Evolutionary conservation across 92 coral and sea anemone species (phyloP).

Genomic region (Epizoanthus illoricatus): DNA sequence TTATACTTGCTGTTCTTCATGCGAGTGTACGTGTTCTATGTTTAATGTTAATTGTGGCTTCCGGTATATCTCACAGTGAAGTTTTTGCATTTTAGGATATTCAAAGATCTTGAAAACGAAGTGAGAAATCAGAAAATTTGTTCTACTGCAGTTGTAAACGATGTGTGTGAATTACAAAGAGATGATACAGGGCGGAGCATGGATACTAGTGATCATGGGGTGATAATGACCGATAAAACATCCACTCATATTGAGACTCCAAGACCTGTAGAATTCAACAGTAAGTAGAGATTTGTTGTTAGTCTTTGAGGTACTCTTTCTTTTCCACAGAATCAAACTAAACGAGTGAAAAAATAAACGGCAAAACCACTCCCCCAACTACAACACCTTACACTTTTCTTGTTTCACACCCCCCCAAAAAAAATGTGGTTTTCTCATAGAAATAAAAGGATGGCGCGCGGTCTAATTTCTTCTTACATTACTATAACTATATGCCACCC

Average conservation of each 20-base stretch:
- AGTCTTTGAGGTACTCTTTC: background rate
- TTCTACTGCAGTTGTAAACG: background rate
- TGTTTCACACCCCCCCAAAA: too few relatives aligned
- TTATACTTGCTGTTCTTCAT: too few relatives aligned
- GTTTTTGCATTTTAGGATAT: constrained; percentile 39
- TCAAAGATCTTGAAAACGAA: constrained; percentile 43
- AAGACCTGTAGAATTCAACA: background rate
- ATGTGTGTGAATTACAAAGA: background rate
- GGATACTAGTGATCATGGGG: background rate
- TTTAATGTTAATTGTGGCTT: background rate
- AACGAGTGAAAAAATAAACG: background rate
- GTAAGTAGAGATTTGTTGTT: constrained; percentile 5
- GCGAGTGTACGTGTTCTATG: too few relatives aligned
- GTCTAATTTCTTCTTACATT: too few relatives aligned
- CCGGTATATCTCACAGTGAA: background rate
- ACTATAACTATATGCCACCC: too few relatives aligned
- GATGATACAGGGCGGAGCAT: background rate
- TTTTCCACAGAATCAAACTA: background rate
- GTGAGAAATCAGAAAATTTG: background rate
- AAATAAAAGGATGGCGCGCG: too few relatives aligned
- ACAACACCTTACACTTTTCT: too few relatives aligned
- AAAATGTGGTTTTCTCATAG: too few relatives aligned
- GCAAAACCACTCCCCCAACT: too few relatives aligned
- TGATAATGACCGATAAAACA: background rate
- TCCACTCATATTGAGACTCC: background rate